Evolutionary conservation across 2,888 invertebrate species (phyloP).

Genomic region (Bellardia pandia): DNA sequence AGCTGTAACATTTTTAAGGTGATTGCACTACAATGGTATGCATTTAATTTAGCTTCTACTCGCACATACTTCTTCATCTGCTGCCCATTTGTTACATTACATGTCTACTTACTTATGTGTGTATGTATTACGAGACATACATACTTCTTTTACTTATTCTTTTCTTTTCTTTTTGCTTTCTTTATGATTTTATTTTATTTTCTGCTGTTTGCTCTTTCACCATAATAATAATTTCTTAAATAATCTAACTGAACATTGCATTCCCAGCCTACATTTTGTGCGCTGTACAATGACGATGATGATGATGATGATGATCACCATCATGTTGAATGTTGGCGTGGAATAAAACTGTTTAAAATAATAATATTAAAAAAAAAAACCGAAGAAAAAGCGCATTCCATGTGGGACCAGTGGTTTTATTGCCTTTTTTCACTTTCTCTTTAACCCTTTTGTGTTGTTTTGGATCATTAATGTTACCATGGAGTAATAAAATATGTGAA

Average conservation of each 20-base stretch:
- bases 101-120: background rate
- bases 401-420: constrained; percentile 23
- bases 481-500: constrained; percentile 22
- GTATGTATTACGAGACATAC: no score
- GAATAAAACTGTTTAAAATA: background rate
- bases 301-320: constrained; percentile 8
- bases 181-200: constrained; percentile 27
- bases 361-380: constrained; percentile 16
- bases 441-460: constrained; percentile 50
- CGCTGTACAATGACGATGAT: constrained; percentile 10
- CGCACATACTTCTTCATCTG: background rate
- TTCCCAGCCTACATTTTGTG: constrained; percentile 59
- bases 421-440: constrained; percentile 64
- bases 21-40: constrained; percentile 68
- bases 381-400: constrained; percentile 44
- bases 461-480: constrained; percentile 16
- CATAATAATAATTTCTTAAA: constrained; percentile 42
- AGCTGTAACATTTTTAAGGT: constrained; percentile 41
- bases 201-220: constrained; percentile 49
- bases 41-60: constrained; percentile 45
- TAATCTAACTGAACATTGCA: constrained; percentile 61
- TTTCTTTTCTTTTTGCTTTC: constrained; percentile 19
- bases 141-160: constrained; percentile 1
- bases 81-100: background rate
- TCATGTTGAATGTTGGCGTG: constrained; percentile 17